These are phyloP conservation scores for Apodemus sylvaticus DNA, from an alignment of 2,113 vertebrate species.

Conservation along the genomic window DNA sequence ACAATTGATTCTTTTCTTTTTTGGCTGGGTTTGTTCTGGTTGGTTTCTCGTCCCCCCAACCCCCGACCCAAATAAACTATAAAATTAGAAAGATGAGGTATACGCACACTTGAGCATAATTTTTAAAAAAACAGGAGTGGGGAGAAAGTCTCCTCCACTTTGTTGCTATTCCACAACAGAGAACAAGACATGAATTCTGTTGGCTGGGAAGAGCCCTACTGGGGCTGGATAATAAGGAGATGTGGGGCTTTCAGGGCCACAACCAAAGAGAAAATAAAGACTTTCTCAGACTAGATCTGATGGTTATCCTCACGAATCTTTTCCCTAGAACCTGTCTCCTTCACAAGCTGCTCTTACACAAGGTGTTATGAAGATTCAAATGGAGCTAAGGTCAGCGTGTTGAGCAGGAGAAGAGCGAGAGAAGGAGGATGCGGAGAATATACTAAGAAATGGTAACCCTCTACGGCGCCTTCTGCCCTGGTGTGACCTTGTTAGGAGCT, in stretches of 20 bases:
- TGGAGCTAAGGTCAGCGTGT: neutral
- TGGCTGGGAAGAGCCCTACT: neutral
- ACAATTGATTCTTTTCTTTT: neutral
- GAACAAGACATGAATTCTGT: conserved; percentile 49
- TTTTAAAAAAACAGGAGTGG: neutral
- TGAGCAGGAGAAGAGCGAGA: neutral
- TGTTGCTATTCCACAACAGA: neutral
- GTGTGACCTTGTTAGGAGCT: neutral
- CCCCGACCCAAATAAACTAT: neutral
- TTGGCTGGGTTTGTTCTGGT: neutral
- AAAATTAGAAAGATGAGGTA: neutral
- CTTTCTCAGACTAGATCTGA: conserved; percentile 32
- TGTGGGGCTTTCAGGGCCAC: neutral
- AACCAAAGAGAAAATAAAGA: conserved; percentile 44
- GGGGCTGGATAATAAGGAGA: conserved; percentile 42
- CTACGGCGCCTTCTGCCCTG: neutral
- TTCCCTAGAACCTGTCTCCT: conserved; percentile 22
- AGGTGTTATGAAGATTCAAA: too few relatives aligned
- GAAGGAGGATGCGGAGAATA: too few relatives aligned
- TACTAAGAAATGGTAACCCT: neutral
- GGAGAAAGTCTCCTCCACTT: neutral
- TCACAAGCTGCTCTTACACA: neutral
- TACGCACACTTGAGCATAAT: neutral
- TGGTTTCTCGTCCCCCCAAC: neutral
- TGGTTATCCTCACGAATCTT: neutral